A percentile compares a stretch with the other conserved stretches of the same genome.
phyloP scores from a whole-genome alignment of 2,113 vertebrate species.

The Sceloporus tristichus region DNA sequence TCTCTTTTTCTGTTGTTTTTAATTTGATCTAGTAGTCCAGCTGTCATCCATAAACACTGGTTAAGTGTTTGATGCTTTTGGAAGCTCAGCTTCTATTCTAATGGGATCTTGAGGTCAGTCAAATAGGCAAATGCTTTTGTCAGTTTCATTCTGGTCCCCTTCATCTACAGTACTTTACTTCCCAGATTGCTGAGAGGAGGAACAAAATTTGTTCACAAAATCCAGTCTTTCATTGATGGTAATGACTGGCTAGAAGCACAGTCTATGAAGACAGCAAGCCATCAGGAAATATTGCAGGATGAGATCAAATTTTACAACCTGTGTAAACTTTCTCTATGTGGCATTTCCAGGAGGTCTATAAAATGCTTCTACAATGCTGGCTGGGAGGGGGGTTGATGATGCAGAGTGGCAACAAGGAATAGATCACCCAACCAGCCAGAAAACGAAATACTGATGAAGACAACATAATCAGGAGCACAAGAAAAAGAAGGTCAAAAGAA shows the following conservation, averaged over 20 bases:
- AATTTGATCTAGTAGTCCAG: conserved; percentile 33
- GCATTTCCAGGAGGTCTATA: conserved; percentile 63
- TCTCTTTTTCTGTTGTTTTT: neutral
- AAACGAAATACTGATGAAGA: neutral
- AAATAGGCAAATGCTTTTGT: conserved; percentile 28
- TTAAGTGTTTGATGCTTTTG: conserved; percentile 20
- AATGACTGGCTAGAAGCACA: conserved; percentile 49
- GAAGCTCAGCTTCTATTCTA: conserved; percentile 20
- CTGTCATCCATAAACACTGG: conserved; percentile 25
- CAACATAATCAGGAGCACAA: neutral
- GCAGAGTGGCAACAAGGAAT: conserved; percentile 28
- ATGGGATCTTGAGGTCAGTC: neutral
- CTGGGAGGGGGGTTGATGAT: conserved; percentile 12
- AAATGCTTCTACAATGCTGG: conserved; percentile 52
- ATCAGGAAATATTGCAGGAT: conserved; percentile 56
- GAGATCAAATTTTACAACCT: conserved; percentile 64
- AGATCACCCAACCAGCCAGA: neutral
- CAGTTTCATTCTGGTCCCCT: neutral
- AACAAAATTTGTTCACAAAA: conserved; percentile 34
- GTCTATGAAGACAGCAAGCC: conserved; percentile 59
- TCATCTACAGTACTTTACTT: conserved; percentile 39
- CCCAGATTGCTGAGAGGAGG: neutral
- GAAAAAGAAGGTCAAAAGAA: neutral
- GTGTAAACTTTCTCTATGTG: conserved; percentile 54
- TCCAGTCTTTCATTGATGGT: rapidly evolving